Base-by-base conservation (phyloP, 2,113 vertebrate genomes). In the Anoplopoma fimbria region DNA sequence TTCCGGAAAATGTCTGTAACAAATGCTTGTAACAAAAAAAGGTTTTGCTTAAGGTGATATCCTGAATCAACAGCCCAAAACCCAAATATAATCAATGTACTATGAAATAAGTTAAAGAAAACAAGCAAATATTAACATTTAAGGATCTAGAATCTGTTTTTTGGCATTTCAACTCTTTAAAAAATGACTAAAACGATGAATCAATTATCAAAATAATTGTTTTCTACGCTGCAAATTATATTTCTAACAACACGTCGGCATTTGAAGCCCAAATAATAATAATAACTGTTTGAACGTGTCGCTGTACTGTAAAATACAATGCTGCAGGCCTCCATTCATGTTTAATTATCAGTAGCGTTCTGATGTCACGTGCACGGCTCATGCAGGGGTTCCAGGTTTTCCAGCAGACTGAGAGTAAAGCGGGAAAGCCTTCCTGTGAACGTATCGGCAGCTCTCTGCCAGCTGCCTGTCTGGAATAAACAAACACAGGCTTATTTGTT, bases 401-500 rank as follows among this genome's bases (percentile, higher is more conserved):
- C 61, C 77, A 58, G 70, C 67, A 82, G 69, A 8, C 75, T 49
- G 69, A 77, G 75, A 88, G 61, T 63, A 62, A 86, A 72, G 14
- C 23, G 89, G 84, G 88, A 83, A 87, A 89, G 83, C 87, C 87
- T 84, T 51, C 68, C 53, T 62, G 79, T 55, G 79, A 86, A 81
- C 49, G 76, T 58, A 69, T 88, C 84, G 79, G 85, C 87, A 60
- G 72, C 84, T 81, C 81, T 69, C 77, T 91, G 89, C 84, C 88
- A 89, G 85, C 89, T 77, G 84, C 85, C 89, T 86, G 87, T 88
- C 84, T 90, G 85, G 68, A 77, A 82, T 81, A 90, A 93, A 93
- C 91, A 92, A 91, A 90, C 87, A 90, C 70, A 1, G 34, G 87
- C 87, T 92, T 92, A 89, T 92, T 92, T 90, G 91, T 92, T 81